Conservation (phyloP, 2,888 invertebrate genomes). For the Eilema griseolum region DNA sequence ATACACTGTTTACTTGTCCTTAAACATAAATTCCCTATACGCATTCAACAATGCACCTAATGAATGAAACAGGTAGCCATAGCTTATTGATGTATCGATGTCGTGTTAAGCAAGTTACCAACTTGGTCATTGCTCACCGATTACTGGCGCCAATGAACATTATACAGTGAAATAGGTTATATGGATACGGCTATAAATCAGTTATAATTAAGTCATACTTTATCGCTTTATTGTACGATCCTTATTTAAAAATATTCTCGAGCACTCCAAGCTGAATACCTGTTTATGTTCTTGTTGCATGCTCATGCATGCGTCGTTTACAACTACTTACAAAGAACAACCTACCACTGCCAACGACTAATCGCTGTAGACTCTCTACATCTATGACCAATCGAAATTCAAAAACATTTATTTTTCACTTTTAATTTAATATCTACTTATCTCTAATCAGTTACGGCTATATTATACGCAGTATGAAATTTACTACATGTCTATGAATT, state of each 20-base stretch:
- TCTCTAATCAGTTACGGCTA: too few species aligned
- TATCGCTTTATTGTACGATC: not conserved
- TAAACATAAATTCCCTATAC: constrained; percentile 27
- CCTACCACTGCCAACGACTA: not conserved
- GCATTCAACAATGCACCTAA: constrained; percentile 42
- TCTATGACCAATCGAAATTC: not conserved
- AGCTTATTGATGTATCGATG: constrained; percentile 30
- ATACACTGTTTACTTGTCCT: constrained; percentile 45
- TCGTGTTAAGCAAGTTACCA: constrained; percentile 58
- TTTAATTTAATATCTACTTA: too few species aligned
- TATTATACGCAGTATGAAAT: not conserved
- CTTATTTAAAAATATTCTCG: not conserved
- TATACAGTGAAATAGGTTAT: constrained; percentile 39
- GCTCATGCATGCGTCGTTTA: not conserved
- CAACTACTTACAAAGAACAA: not conserved
- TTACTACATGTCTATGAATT: not conserved
- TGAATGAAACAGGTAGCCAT: constrained; percentile 40
- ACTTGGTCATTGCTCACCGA: constrained; percentile 55
- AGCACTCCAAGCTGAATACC: not conserved
- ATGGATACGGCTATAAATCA: constrained; percentile 29
- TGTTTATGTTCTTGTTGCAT: not conserved
- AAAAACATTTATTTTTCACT: not conserved
- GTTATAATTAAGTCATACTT: constrained; percentile 2
- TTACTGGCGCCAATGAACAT: constrained; percentile 41
- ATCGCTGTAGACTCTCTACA: not conserved